Conservation (phyloP, 1,140 invertebrate genomes). For the Delia radicum region DNA sequence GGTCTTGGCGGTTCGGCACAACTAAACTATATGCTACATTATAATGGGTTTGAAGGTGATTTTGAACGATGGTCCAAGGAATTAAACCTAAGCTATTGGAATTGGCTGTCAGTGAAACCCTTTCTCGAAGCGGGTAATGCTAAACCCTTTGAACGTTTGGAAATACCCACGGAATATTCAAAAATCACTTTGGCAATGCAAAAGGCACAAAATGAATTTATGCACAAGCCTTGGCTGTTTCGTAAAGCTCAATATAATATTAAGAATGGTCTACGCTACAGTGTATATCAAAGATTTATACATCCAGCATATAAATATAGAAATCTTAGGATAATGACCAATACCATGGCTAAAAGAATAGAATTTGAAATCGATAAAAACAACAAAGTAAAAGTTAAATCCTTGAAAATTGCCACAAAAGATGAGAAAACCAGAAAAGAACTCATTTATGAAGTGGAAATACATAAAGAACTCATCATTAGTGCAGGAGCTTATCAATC, state of each 20-base stretch:
- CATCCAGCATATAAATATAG: conserved; percentile 62
- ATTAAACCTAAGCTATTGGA: conserved; percentile 61
- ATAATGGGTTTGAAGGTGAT: conserved; percentile 63
- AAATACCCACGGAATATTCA: conserved; percentile 40
- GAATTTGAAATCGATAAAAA: conserved; percentile 39
- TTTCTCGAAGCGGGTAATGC: conserved; percentile 39
- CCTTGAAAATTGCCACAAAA: conserved; percentile 42
- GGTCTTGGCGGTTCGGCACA: conserved; percentile 71
- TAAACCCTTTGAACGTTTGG: conserved; percentile 32
- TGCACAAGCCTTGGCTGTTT: conserved; percentile 55
- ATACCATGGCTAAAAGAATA: conserved; percentile 62
- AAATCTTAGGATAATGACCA: conserved; percentile 71
- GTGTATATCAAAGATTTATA: conserved; percentile 68
- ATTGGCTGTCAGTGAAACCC: conserved; percentile 36
- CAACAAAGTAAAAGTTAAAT: conserved; percentile 28
- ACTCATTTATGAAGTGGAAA: conserved; percentile 57
- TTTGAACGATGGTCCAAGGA: conserved; percentile 60
- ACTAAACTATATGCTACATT: conserved; percentile 69
- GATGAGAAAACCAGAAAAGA: conserved; percentile 43
- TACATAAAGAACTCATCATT: conserved; percentile 70
- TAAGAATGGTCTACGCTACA: conserved; percentile 68
- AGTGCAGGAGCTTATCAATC: conserved; percentile 69
- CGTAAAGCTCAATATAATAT: conserved; percentile 61
- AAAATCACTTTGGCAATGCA: conserved; percentile 58
- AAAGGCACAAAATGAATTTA: conserved; percentile 56